Conservation (phyloP, 2,113 vertebrate species). For the Fregetta grallaria region DNA sequence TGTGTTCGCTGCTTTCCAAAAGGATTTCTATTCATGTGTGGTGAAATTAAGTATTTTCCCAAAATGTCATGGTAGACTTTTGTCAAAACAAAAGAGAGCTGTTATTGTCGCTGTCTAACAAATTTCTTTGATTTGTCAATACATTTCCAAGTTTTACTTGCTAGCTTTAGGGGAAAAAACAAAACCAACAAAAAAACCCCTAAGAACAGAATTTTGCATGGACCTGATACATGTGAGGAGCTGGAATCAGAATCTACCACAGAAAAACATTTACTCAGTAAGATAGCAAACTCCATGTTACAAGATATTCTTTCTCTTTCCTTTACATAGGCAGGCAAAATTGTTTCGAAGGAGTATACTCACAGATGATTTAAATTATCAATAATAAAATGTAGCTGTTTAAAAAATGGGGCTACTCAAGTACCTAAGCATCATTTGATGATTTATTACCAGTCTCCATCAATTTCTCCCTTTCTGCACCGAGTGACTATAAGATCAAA, state of each 20-base stretch:
- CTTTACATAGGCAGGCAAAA: not conserved
- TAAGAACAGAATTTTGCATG: not conserved
- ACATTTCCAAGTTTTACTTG: not conserved
- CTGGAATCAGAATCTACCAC: not conserved
- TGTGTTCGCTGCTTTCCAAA: not conserved
- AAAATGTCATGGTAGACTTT: not conserved
- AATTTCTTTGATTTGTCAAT: not conserved
- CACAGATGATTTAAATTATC: not conserved
- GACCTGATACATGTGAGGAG: not conserved
- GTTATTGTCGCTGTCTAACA: not conserved
- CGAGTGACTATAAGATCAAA: conserved; percentile 2
- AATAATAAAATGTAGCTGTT: not conserved
- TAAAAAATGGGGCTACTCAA: not conserved
- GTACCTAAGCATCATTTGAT: not conserved
- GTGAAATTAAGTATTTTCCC: not conserved
- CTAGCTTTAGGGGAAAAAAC: not conserved
- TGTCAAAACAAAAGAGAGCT: not conserved
- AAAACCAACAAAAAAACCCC: accelerated
- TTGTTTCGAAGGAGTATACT: not conserved
- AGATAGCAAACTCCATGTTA: not conserved
- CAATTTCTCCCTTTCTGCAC: not conserved
- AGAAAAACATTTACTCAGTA: not conserved
- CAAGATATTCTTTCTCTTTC: not conserved
- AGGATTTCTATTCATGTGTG: not conserved
- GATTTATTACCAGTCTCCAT: not conserved